Evolutionary conservation across 2,888 invertebrate genomes (phyloP), one percentile per base, ranked within the genome.

Genomic region (Drosophila flavopinicola): DNA sequence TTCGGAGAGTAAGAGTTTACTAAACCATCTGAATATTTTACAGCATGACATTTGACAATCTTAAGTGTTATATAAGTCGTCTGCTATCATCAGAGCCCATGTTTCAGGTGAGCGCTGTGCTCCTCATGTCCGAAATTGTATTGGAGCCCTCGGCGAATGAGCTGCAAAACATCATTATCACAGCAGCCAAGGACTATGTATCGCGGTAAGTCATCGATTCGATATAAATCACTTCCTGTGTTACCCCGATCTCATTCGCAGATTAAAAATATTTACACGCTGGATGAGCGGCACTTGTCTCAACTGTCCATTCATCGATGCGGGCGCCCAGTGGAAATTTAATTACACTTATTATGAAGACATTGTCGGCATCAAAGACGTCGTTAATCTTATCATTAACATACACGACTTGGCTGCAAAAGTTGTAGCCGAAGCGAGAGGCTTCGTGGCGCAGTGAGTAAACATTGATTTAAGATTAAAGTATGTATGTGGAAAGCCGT

Each of bases 281-380:
- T 98, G 98, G 98, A 95, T 96, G 95, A 92, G 94, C 77, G 94
- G 94, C 9, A 95, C 95, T 0, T 98, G 97, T 83, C 87, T 96
- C 0, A 93, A 94, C 32, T 95, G 96, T 63, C 92, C 93, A 1
- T 75, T 82, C 0, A 66, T 87, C 10, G 88, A 88, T 3, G 93
- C 93, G 1, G 92, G 93, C 3, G 38, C 53, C 4, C 82, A 77
- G 13, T 63, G 68, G 39, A 30, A 94, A 92, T 77, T 94, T 74
- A 92, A 93, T 1, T 96, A 95, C 89, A 95, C 95, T 0, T 97
- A 94, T 91, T 96, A 95, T 83, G 95, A 96, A 63, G 97, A 98
- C 25, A 39, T 75, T n/a, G 91, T 95, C 4, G 92, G 94, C 70
- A 94, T 96, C 2, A 92, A 94, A 29, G 93, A 94, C 45, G 93